A percentile compares a stretch with the other conserved stretches of the same genome.
Conservation (phyloP, 2,113 vertebrate species). For the Eupsittula cactorum region DNA sequence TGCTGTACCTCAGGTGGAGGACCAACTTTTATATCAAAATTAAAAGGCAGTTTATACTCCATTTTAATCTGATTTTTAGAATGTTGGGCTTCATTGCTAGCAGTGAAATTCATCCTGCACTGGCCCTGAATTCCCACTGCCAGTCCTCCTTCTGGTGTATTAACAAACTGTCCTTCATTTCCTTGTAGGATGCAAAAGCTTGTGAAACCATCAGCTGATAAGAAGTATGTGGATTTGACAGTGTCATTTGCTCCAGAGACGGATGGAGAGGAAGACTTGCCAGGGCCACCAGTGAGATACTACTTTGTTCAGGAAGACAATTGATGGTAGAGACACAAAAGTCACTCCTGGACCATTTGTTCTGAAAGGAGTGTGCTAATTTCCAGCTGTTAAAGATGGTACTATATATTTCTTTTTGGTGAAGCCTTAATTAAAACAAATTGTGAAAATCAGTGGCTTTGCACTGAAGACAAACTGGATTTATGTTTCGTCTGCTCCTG, state of each 20-base stretch:
- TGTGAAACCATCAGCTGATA: slow-evolving; percentile 90
- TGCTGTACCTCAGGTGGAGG: not conserved
- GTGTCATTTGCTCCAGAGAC: slow-evolving; percentile 93
- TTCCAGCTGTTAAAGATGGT: slow-evolving; percentile 61
- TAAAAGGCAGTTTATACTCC: not conserved
- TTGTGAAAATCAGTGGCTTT: slow-evolving; percentile 51
- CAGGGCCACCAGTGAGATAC: slow-evolving; percentile 95
- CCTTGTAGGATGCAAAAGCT: slow-evolving; percentile 94
- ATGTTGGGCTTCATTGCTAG: not conserved
- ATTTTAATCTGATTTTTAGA: not conserved
- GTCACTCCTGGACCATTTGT: slow-evolving; percentile 44
- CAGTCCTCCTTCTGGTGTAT: not conserved
- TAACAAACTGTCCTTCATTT: slow-evolving; percentile 11
- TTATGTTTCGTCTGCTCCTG: slow-evolving; percentile 31
- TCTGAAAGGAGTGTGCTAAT: slow-evolving; percentile 61
- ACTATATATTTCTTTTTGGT: slow-evolving; percentile 69
- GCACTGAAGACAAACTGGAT: slow-evolving; percentile 65
- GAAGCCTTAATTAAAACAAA: slow-evolving; percentile 78
- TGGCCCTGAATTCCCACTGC: not conserved
- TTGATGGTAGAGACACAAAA: slow-evolving; percentile 62
- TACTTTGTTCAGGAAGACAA: slow-evolving; percentile 83
- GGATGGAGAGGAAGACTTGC: slow-evolving; percentile 93
- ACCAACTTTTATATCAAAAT: not conserved
- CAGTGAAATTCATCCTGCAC: not conserved
- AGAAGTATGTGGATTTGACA: slow-evolving; percentile 95